Percentiles rank a stretch among this genome's conserved stretches.
Conservation (phyloP, 1,140 invertebrate species). For the Sminthurinus signatus region DNA sequence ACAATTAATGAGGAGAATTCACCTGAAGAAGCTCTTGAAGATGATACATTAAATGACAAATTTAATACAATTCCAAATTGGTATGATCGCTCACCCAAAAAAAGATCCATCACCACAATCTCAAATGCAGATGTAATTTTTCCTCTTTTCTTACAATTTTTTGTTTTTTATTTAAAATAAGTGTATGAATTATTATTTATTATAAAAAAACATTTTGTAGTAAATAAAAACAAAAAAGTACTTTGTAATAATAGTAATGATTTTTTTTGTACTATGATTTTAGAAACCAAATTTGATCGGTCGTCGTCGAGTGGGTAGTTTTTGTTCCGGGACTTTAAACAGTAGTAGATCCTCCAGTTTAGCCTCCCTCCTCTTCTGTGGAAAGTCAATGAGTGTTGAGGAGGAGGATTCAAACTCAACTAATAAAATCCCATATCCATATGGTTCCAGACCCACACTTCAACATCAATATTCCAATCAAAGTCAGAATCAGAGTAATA, state of each 20-base stretch:
- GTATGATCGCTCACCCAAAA: slow-evolving; percentile 37
- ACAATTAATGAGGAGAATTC: slow-evolving; percentile 34
- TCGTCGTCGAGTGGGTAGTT: slow-evolving; percentile 20
- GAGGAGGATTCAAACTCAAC: slow-evolving; percentile 17
- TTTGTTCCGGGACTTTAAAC: slow-evolving; percentile 22
- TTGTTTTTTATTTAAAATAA: background rate
- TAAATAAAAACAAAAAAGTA: too few relatives aligned
- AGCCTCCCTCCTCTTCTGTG: slow-evolving; percentile 32
- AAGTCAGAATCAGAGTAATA: background rate
- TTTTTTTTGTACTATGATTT: too few relatives aligned
- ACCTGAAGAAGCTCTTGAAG: background rate
- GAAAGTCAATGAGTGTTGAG: slow-evolving; percentile 31
- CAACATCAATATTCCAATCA: background rate
- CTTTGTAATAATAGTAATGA: too few relatives aligned
- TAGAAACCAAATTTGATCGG: background rate
- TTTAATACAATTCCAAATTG: slow-evolving; percentile 30
- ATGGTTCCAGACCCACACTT: background rate
- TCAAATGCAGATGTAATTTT: slow-evolving; percentile 18
- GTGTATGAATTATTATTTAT: background rate
- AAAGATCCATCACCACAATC: slow-evolving; percentile 24
- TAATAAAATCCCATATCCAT: background rate
- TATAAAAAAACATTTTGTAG: background rate
- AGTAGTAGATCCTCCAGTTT: slow-evolving; percentile 32
- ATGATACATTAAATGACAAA: slow-evolving; percentile 16
- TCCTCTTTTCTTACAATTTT: background rate